Percentiles rank a stretch among this genome's conserved stretches.
phyloP scores from a whole-genome alignment of 2,113 vertebrate genomes.

The Elanus axillaris region DNA sequence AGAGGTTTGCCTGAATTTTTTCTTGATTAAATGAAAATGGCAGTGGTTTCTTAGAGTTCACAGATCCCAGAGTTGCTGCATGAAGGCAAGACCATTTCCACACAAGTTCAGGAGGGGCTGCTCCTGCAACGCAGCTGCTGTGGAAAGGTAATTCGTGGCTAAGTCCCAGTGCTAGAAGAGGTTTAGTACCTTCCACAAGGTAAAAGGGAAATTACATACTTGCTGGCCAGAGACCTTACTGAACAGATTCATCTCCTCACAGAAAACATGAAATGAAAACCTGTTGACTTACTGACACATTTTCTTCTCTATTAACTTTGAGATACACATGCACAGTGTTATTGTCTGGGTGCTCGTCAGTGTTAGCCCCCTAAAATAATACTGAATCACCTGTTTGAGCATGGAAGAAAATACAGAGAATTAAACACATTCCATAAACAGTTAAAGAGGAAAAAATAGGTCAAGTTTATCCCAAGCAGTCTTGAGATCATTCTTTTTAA shows the following conservation, averaged over 20 bases:
- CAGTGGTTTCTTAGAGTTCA: neutral
- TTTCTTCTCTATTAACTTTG: neutral
- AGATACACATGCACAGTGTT: neutral
- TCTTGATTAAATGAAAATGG: neutral
- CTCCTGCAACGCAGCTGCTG: neutral
- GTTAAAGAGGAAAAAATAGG: neutral
- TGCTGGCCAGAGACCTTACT: neutral
- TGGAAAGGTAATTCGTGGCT: neutral
- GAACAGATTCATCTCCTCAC: neutral
- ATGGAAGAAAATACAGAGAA: neutral
- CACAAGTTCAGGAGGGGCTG: neutral
- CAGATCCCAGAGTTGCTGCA: neutral
- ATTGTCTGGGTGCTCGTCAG: neutral
- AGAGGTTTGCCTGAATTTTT: neutral
- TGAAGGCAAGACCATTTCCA: neutral
- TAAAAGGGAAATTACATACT: neutral
- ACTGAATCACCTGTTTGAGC: neutral
- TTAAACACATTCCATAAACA: neutral
- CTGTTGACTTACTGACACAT: neutral
- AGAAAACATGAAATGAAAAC: neutral
- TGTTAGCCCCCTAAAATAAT: neutral
- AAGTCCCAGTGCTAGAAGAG: neutral
- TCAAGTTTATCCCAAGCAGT: neutral
- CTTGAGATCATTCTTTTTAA: neutral
- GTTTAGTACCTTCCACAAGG: neutral